Conservation (phyloP, 2,113 vertebrate genomes). For the Daboia siamensis region DNA sequence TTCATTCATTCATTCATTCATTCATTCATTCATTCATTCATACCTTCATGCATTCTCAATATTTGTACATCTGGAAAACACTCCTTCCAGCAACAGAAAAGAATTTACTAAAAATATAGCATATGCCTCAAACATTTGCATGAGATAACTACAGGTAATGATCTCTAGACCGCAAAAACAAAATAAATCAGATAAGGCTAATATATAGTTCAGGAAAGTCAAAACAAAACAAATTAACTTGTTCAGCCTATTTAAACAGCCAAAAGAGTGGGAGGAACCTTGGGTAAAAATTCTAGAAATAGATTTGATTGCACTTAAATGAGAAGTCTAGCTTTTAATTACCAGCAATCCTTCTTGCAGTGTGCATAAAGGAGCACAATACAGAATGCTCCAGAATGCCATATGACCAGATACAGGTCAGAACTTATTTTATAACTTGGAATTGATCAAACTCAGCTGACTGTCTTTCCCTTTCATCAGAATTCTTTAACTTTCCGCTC, state of each 20-base stretch:
- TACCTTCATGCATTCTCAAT: not conserved
- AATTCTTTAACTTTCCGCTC: not conserved
- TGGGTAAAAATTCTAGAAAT: not conserved
- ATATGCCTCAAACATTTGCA: not conserved
- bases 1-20: not conserved
- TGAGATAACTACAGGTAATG: not conserved
- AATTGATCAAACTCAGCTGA: not conserved
- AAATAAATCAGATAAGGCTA: not conserved
- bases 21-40: not conserved
- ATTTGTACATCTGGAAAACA: not conserved
- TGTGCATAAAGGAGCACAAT: not conserved
- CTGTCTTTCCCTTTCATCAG: not conserved
- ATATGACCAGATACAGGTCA: not conserved
- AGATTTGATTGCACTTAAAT: not conserved
- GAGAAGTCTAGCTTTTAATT: not conserved
- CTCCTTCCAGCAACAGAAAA: not conserved
- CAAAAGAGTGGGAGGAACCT: not conserved
- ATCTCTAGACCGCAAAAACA: not conserved
- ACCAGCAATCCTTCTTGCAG: not conserved
- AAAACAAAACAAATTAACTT: not conserved
- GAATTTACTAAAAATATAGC: not conserved
- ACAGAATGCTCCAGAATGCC: not conserved
- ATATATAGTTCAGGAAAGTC: not conserved
- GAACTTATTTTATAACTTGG: not conserved
- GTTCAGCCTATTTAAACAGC: not conserved